A percentile compares a stretch with the other conserved stretches of the same genome.
These are phyloP conservation scores for Taenaris catops DNA, from an alignment of 2,888 invertebrate species.

Conservation along the genomic window DNA sequence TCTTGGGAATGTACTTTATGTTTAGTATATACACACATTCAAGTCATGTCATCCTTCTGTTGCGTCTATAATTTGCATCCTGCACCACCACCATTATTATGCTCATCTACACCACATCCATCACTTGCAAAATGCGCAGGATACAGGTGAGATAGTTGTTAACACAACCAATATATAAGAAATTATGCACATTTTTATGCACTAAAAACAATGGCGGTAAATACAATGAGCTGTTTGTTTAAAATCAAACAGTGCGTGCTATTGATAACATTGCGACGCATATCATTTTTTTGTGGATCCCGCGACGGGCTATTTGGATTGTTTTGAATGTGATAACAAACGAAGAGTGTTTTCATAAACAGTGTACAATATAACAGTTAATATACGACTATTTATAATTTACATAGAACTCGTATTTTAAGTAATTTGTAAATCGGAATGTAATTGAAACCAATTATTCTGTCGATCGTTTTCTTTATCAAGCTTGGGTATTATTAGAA, in stretches of 20 bases:
- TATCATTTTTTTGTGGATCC: slow-evolving; percentile 17
- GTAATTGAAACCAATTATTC: too few species aligned
- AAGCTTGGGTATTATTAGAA: slow-evolving; percentile 41
- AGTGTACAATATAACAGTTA: slow-evolving; percentile 1
- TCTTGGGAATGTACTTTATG: too few species aligned
- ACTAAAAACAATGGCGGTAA: slow-evolving; percentile 45
- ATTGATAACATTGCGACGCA: slow-evolving; percentile 51
- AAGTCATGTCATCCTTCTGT: too few species aligned
- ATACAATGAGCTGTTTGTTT: slow-evolving; percentile 59
- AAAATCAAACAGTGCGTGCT: slow-evolving; percentile 51
- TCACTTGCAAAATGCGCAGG: slow-evolving; percentile 83
- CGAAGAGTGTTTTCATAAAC: too few species aligned
- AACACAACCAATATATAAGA: slow-evolving; percentile 15
- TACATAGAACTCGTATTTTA: slow-evolving; percentile 4
- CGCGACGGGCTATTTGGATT: slow-evolving; percentile 6
- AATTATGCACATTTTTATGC: slow-evolving; percentile 27
- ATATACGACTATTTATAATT: too few species aligned
- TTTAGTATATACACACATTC: too few species aligned
- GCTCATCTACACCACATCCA: slow-evolving; percentile 86
- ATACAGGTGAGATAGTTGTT: slow-evolving; percentile 66
- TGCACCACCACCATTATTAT: slow-evolving; percentile 87
- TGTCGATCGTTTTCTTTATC: slow-evolving; percentile 55
- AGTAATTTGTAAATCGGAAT: slow-evolving; percentile 48
- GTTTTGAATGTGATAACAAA: not conserved
- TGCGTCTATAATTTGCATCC: slow-evolving; percentile 87